These are phyloP conservation scores for Cricetomys ansorgei DNA, from an alignment of 2,113 vertebrate genomes.

Conservation along the genomic window DNA sequence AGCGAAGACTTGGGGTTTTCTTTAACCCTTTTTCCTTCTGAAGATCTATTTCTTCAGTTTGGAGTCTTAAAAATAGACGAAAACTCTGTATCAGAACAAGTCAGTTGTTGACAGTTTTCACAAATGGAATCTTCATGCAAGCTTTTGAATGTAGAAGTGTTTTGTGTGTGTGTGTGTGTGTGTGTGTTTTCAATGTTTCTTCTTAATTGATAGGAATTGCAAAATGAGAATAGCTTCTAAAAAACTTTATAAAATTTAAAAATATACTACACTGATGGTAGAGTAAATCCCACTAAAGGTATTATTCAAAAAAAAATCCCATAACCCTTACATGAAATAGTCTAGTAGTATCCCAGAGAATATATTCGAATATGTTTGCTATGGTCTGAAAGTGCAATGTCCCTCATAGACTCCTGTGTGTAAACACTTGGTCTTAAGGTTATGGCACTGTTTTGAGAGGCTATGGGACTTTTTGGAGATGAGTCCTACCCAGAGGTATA, in stretches of 20 bases:
- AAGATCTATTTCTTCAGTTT: background rate
- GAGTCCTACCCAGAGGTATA: background rate
- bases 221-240: conserved; percentile 32
- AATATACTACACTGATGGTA: background rate
- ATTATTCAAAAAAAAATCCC: background rate
- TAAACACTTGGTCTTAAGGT: background rate
- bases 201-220: background rate
- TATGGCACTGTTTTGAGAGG: background rate
- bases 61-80: conserved; percentile 16
- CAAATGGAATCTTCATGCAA: background rate
- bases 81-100: background rate
- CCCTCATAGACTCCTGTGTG: background rate
- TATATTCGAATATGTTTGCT: background rate
- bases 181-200: background rate
- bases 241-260: conserved; percentile 1
- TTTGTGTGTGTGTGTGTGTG: background rate
- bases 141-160: conserved; percentile 24
- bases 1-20: background rate
- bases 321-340: background rate
- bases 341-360: background rate
- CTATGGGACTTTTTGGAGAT: background rate
- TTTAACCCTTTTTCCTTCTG: background rate
- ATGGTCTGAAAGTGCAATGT: background rate
- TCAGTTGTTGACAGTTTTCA: background rate
- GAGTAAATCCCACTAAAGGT: background rate